Evolutionary conservation across 2,113 vertebrate species (phyloP).

Genomic region (human (Homo sapiens)): GRCh38 chr5:7589501-7590000

Average conservation of each 20-base stretch:
- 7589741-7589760: neutral
- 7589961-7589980: neutral
- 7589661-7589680: neutral
- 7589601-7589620: neutral
- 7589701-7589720: neutral
- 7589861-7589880: neutral
- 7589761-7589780: accelerated
- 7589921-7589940: neutral
- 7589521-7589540: neutral
- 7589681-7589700: neutral
- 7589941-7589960: neutral
- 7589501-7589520: accelerated
- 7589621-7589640: neutral
- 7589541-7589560: neutral
- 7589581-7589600: neutral
- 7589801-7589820: neutral
- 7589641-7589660: too few relatives aligned
- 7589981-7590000: too few relatives aligned
- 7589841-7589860: neutral
- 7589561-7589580: too few relatives aligned
- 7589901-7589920: neutral
- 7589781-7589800: accelerated
- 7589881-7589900: neutral
- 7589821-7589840: neutral
- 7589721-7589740: neutral